phyloP scores from a whole-genome alignment of 1,140 invertebrate species.

The Drosophila jambulina region DNA sequence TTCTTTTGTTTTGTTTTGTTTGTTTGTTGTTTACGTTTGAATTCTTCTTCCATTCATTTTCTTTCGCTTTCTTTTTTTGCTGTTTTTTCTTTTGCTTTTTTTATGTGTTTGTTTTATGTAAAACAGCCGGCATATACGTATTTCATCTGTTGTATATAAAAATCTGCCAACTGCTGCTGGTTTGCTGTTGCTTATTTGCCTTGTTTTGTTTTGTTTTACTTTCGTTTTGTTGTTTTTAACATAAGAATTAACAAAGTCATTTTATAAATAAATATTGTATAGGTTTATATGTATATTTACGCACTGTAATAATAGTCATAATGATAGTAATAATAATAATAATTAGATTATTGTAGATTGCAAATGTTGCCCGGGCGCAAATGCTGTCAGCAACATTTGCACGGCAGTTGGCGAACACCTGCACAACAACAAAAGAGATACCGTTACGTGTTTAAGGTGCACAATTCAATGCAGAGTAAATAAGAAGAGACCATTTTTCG shows the following conservation, averaged over 20 bases:
- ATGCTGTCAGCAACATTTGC: conserved; percentile 70
- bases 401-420: conserved; percentile 80
- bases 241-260: conserved; percentile 81
- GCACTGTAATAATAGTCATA: conserved; percentile 56
- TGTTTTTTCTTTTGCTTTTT: conserved; percentile 56
- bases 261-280: conserved; percentile 76
- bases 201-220: conserved; percentile 28
- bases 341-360: conserved; percentile 75
- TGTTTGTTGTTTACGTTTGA: conserved; percentile 40
- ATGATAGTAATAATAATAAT: conserved; percentile 60
- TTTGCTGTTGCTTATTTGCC: conserved; percentile 24
- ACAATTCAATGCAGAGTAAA: conserved; percentile 75
- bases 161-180: conserved; percentile 46
- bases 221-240: conserved; percentile 53
- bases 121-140: conserved; percentile 49
- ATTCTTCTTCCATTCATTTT: conserved; percentile 9
- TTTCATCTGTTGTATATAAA: conserved; percentile 61
- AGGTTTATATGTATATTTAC: conserved; percentile 58
- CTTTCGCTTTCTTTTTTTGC: conserved; percentile 36
- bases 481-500: conserved; percentile 79
- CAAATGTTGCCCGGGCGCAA: conserved; percentile 80
- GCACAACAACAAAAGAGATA: conserved; percentile 82
- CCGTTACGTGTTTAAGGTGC: conserved; percentile 80
- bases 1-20: conserved; percentile 48
- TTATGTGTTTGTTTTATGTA: conserved; percentile 51